Percentiles rank a stretch among this genome's conserved stretches.
phyloP scores from a whole-genome alignment of 2,797 vertebrate species.

The Oreortyx pictus region DNA sequence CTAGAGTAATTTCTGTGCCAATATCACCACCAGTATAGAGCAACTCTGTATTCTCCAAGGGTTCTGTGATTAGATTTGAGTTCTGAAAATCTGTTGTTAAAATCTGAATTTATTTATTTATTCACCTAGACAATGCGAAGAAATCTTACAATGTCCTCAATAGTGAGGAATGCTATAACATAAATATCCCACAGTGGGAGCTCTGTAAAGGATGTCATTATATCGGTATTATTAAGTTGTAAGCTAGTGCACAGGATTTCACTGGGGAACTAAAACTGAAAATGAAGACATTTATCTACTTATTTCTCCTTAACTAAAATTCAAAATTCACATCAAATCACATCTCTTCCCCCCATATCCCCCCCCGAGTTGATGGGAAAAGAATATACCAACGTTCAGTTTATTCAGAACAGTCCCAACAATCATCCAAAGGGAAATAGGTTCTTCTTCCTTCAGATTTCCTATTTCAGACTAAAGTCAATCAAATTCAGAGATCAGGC shows the following conservation, averaged over 20 bases:
- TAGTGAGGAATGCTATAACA: background rate
- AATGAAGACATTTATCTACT: background rate
- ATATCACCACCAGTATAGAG: background rate
- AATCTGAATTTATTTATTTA: background rate
- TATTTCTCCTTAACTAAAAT: background rate
- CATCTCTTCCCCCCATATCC: background rate
- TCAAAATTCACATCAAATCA: background rate
- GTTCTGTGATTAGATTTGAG: background rate
- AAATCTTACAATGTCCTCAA: background rate
- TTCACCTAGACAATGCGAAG: background rate
- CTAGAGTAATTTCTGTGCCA: background rate
- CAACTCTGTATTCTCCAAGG: background rate
- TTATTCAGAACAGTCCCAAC: background rate
- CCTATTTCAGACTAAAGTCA: background rate
- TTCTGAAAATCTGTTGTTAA: background rate
- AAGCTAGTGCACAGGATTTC: background rate
- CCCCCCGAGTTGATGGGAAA: background rate
- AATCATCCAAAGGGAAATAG: background rate
- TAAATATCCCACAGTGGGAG: background rate
- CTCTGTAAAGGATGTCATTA: background rate
- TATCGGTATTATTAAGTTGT: background rate
- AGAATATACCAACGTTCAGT: background rate
- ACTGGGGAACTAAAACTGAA: background rate
- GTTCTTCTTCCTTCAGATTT: background rate
- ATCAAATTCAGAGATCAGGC: background rate